A percentile compares a stretch with the other conserved stretches of the same genome.
Evolutionary conservation across 2,113 vertebrate species (phyloP).

Genomic region (Hyperoodon ampullatus): DNA sequence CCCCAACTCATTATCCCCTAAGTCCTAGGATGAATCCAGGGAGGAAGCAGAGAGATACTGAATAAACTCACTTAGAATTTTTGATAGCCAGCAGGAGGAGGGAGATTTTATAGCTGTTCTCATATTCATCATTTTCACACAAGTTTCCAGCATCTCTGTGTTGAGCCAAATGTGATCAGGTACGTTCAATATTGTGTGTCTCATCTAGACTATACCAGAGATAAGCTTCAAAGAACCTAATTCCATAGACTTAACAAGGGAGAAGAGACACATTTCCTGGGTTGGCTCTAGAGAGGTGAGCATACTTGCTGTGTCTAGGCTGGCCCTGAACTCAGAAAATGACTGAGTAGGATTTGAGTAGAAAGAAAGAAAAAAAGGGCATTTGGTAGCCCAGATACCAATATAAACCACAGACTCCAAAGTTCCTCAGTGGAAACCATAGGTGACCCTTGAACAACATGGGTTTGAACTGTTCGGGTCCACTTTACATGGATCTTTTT

Average conservation of each 20-base stretch:
- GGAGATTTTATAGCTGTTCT: neutral
- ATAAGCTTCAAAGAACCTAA: neutral
- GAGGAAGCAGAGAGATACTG: neutral
- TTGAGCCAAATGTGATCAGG: neutral
- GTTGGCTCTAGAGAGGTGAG: neutral
- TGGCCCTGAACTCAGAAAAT: neutral
- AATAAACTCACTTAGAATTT: neutral
- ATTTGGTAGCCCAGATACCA: neutral
- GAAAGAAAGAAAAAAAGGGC: neutral
- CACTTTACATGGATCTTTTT: neutral
- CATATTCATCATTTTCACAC: neutral
- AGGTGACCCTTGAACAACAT: neutral
- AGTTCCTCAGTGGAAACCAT: neutral
- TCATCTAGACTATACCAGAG: neutral
- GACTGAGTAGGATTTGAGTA: neutral
- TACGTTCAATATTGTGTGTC: neutral
- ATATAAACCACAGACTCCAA: neutral
- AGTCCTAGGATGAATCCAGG: neutral
- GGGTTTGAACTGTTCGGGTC: neutral
- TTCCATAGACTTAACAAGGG: neutral
- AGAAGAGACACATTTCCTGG: fast-evolving
- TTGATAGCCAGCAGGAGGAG: neutral
- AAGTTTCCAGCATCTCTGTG: neutral
- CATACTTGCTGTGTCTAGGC: fast-evolving
- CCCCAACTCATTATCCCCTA: neutral